Base-by-base conservation (phyloP, 1,140 invertebrate species). In the Drosophila seguyi region DNA sequence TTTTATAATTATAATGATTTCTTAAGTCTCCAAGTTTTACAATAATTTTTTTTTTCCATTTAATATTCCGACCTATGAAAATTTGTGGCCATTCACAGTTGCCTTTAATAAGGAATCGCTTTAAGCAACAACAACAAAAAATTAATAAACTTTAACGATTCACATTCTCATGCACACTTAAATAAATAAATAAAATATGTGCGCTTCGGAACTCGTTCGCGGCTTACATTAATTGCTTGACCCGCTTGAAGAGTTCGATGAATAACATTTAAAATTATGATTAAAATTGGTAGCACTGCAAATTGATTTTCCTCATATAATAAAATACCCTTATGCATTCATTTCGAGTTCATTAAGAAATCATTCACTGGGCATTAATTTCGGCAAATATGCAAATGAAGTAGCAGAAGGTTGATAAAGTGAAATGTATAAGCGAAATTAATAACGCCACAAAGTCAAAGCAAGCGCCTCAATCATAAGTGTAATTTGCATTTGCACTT, bases 331-430 rank as follows among this genome's bases (percentile, higher is more conserved):
- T 52, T 56, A 57, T 57, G 69, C 69, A 74, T 74, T 74, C 39
- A 58, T 71, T 75, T 65, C 31, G 48, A 29, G 60, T 59, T 75
- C 61, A 77, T 78, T 78, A 78, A 78, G 57, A 78, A 78, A 71
- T 78, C 75, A 78, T 78, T 78, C 75, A 78, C 75, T 78, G 60
- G 58, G 11, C 57, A 60, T 77, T 76, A 61, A 78, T 78, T 71
- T 78, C 55, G 52, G 20, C 39, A 34, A 58, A 66, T 50, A 78
- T 77, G 75, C 65, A 78, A 71, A 78, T 69, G 29, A 14, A 13
- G 14, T 8, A 20, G 36, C 25, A 39, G 42, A 47, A 55, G 29
- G 66, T 29, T 42, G 57, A 72, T 50, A 36, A 72, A 50, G 52
- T 42, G 16, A 58, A 67, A 20, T 66, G 27, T 65, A 52, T 42